Percentiles rank a stretch among this genome's conserved stretches.
Conservation (phyloP, 2,113 vertebrate genomes). For the Takifugu flavidus region DNA sequence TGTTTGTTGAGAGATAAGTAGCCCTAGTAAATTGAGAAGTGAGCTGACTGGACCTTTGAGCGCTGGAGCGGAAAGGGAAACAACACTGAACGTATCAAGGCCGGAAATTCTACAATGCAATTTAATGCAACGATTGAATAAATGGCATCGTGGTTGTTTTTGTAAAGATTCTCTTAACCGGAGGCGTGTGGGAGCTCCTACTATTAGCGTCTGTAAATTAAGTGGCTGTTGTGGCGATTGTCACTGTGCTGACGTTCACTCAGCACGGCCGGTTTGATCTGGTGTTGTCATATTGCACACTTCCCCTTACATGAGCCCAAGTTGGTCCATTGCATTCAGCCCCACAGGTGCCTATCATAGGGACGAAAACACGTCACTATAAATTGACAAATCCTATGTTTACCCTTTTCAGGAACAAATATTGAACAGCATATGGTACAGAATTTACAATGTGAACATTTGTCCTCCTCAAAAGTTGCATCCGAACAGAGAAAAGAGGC, state of each 20-base stretch:
- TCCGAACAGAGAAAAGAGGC: conserved; percentile 38
- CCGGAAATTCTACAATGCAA: not conserved
- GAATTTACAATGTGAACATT: conserved; percentile 77
- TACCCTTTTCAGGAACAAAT: conserved; percentile 63
- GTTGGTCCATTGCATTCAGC: conserved; percentile 82
- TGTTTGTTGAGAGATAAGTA: too few species aligned
- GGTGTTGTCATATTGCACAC: conserved; percentile 80
- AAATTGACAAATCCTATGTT: conserved; percentile 74
- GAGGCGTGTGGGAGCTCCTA: not conserved
- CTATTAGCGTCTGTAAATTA: conserved; percentile 7
- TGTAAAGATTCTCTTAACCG: not conserved
- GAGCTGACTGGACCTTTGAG: not conserved
- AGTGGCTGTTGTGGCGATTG: conserved; percentile 73
- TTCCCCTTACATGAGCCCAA: conserved; percentile 74
- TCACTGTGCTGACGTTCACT: conserved; percentile 68
- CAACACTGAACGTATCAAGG: not conserved
- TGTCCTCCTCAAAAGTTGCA: conserved; percentile 35
- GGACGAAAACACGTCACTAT: conserved; percentile 71
- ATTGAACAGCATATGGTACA: conserved; percentile 81
- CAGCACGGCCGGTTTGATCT: conserved; percentile 30
- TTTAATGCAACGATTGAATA: conserved; percentile 9
- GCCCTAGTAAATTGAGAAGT: not conserved
- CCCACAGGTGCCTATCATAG: conserved; percentile 73
- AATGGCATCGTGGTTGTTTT: not conserved
- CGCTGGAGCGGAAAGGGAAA: conserved; percentile 9